Evolutionary conservation across 2,113 vertebrate species (phyloP), one percentile per base, ranked within the genome.

Genomic region (Toxotes jaculatrix): DNA sequence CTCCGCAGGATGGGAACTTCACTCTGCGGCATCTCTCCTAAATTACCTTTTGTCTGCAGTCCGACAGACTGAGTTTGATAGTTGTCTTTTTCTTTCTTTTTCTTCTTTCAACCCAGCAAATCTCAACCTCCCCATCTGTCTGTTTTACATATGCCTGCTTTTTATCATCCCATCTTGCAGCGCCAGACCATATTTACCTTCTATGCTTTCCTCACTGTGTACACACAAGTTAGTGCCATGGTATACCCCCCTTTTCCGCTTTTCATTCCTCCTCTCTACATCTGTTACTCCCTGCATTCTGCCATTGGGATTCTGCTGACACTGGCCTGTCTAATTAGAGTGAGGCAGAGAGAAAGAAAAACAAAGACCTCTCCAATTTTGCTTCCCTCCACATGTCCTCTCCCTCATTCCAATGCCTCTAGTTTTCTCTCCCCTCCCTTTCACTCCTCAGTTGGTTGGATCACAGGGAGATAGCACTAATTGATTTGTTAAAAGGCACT

Each of bases 231-330:
- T 69, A 14, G 47, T 60, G 63, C 60, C 55, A 47, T 34, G 68
- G 34, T 64, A 59, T 43, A 78, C 56, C 72, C 69, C 21, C n/a
- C 43, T 4, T 63, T 27, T 61, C 61, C 57, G 59, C 47, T 70
- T 66, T 82, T 72, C 65, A 79, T 60, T 80, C 67, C 69, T 79
- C 45, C 51, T 85, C 45, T 80, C 56, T 85, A 69, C 83, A 89
- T 85, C 78, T 88, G 74, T 68, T 84, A 59, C 78, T 77, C 78
- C 49, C 59, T 73, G 62, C 82, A 91, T 89, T 75, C 68, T 66
- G 82, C 51, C 69, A 89, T 93, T 92, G 76, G 76, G 73, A 95
- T 94, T 94, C 92, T 75, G 79, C 89, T 92, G 94, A 94, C 92
- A 90, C 87, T 85, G 70, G 68, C 75, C 88, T 84, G 84, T 92